A percentile compares a stretch with the other conserved stretches of the same genome.
Evolutionary conservation across 2,797 vertebrate genomes (phyloP).

Genomic region (Sebastes steindachneri): DNA sequence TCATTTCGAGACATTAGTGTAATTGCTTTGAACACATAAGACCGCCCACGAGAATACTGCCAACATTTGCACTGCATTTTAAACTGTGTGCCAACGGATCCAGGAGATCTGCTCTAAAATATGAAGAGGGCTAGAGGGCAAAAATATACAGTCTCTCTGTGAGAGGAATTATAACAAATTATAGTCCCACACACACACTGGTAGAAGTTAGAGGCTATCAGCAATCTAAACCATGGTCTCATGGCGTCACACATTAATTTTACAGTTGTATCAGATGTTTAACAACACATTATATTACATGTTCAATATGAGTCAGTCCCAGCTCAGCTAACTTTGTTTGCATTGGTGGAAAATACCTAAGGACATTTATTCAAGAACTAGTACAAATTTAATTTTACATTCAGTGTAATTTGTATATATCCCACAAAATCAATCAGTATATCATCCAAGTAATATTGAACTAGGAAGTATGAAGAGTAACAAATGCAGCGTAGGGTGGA

Average conservation of each 20-base stretch:
- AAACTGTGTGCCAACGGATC: background rate
- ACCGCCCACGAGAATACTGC: background rate
- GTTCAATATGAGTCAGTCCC: background rate
- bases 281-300: background rate
- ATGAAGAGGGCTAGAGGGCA: background rate
- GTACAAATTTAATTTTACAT: no score
- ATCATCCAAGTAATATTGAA: no score
- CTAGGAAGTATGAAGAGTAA: no score
- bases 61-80: conserved; percentile 6
- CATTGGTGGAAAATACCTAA: background rate
- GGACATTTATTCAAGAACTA: background rate
- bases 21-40: conserved; percentile 9
- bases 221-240: background rate
- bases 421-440: no score
- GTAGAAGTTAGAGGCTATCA: background rate
- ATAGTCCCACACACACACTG: background rate
- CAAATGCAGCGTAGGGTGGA: no score
- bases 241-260: background rate
- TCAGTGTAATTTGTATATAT: no score
- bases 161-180: background rate
- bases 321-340: background rate
- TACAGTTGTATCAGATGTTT: background rate
- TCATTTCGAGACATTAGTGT: conserved; percentile 14
- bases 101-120: background rate
- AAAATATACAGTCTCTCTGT: background rate